Conservation (phyloP, 1,140 invertebrate species). For the Thrips palmi region DNA sequence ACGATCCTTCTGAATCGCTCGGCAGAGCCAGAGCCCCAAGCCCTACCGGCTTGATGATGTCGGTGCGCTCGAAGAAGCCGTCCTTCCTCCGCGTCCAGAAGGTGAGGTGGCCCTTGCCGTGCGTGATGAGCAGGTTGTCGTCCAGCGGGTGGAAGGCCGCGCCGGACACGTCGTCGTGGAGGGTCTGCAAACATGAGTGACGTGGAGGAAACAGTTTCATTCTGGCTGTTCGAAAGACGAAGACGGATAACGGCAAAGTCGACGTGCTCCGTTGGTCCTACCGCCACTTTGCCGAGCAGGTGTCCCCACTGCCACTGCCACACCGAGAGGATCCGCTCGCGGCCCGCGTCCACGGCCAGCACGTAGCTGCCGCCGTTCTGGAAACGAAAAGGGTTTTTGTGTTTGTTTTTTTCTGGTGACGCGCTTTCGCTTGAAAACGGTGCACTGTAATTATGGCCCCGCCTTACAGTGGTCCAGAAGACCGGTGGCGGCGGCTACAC, state of each 20-base stretch:
- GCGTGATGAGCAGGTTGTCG: slow-evolving; percentile 81
- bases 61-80: slow-evolving; percentile 71
- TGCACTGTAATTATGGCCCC: no score
- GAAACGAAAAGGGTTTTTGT: slow-evolving; percentile 15
- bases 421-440: no score
- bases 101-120: slow-evolving; percentile 78
- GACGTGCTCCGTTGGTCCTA: no score
- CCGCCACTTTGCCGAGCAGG: slow-evolving; percentile 70
- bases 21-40: no score
- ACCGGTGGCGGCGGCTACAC: no score
- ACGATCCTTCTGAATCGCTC: no score
- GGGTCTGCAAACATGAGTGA: slow-evolving; percentile 53
- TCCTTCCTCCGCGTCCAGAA: slow-evolving; percentile 84
- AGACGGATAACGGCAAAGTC: no score
- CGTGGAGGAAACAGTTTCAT: slow-evolving; percentile 8
- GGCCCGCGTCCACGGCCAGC: slow-evolving; percentile 62
- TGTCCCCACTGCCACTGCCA: slow-evolving; percentile 86
- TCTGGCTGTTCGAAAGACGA: not conserved
- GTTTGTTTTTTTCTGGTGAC: no score
- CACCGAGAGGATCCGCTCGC: slow-evolving; percentile 68
- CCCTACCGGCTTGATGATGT: slow-evolving; percentile 64
- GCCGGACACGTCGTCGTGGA: slow-evolving; percentile 75
- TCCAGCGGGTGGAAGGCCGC: slow-evolving; percentile 85
- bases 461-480: no score
- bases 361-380: slow-evolving; percentile 79